Conservation (phyloP, 53 echinoderm and acorn worm species). For the Hippasteria phrygiana region DNA sequence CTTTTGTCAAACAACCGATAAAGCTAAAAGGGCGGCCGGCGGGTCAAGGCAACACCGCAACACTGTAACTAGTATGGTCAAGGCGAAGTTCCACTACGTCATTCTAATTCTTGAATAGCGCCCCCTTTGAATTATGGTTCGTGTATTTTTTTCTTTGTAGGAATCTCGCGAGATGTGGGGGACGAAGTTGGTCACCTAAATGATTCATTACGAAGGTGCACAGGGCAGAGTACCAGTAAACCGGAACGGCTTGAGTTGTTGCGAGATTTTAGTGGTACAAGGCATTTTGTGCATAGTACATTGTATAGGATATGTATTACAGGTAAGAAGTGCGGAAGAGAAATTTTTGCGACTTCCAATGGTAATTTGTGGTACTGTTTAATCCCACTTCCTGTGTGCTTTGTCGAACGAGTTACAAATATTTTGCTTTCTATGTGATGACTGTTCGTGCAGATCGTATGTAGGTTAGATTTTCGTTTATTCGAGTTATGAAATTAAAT, state of each 20-base stretch:
- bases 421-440: too few relatives aligned
- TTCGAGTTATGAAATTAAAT: too few relatives aligned
- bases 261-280: neutral
- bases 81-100: neutral
- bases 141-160: neutral
- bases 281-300: neutral
- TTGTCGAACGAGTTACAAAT: too few relatives aligned
- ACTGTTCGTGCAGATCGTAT: too few relatives aligned
- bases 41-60: too few relatives aligned
- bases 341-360: neutral
- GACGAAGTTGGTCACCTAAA: conserved; percentile 1
- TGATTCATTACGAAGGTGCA: neutral
- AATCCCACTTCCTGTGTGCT: too few relatives aligned
- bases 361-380: neutral
- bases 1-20: too few relatives aligned
- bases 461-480: too few relatives aligned
- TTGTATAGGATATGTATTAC: neutral
- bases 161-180: conserved; percentile 28
- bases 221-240: conserved; percentile 41
- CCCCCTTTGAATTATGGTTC: neutral
- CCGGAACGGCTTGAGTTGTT: conserved; percentile 31
- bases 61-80: too few relatives aligned
- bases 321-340: neutral
- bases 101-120: neutral
- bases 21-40: too few relatives aligned